Conservation (phyloP, 2,888 invertebrate species). For the Schrankia costaestrigalis region DNA sequence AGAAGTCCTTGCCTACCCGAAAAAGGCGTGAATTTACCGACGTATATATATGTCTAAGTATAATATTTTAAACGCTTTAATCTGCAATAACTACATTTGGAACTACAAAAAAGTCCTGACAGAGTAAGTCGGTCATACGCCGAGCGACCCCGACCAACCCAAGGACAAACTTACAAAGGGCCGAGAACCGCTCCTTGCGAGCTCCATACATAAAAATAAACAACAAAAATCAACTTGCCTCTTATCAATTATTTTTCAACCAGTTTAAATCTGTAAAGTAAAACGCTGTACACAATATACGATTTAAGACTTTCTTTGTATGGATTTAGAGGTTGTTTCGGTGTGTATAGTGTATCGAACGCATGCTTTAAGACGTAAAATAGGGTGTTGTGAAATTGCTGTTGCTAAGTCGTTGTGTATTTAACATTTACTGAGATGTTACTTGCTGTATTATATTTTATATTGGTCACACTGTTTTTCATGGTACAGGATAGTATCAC, state of each 20-base stretch:
- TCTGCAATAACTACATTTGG: too few relatives aligned
- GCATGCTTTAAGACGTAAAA: constrained; percentile 52
- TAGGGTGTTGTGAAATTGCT: constrained; percentile 41
- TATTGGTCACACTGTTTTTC: too few relatives aligned
- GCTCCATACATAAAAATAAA: constrained; percentile 30
- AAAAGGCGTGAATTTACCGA: too few relatives aligned
- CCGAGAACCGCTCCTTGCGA: constrained; percentile 10
- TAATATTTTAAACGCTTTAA: too few relatives aligned
- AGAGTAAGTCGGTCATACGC: constrained; percentile 22
- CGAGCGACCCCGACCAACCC: constrained; percentile 19
- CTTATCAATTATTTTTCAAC: constrained; percentile 51
- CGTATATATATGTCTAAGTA: too few relatives aligned
- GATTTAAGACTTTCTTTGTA: constrained; percentile 2
- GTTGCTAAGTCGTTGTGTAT: constrained; percentile 30
- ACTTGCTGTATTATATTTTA: not conserved
- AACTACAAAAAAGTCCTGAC: constrained; percentile 5
- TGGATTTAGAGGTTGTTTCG: constrained; percentile 22
- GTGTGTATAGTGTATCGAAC: constrained; percentile 35
- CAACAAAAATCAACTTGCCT: constrained; percentile 36
- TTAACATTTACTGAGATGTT: constrained; percentile 15
- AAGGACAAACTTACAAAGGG: constrained; percentile 29
- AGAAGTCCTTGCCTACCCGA: too few relatives aligned
- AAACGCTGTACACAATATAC: constrained; percentile 12
- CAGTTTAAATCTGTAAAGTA: constrained; percentile 41
- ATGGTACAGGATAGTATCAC: too few relatives aligned